Conservation (phyloP, 1,140 invertebrate species). For the Drosophila lacteicornis region DNA sequence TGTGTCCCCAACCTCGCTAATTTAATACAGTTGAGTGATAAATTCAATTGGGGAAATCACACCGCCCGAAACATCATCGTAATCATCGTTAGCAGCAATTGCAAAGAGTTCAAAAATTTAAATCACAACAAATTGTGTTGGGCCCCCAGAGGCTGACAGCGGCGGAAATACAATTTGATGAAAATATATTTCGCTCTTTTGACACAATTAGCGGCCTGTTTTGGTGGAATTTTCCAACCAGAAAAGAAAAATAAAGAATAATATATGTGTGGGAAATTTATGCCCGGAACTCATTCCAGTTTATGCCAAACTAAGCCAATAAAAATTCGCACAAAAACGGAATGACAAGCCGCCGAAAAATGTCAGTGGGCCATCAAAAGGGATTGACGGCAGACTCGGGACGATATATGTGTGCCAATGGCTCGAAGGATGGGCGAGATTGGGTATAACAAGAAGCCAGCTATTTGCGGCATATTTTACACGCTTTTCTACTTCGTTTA, state of each 20-base stretch:
- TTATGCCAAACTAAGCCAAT: constrained; percentile 57
- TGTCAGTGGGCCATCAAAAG: constrained; percentile 68
- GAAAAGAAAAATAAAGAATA: not conserved
- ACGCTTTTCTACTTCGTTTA: constrained; percentile 73
- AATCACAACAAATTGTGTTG: constrained; percentile 34
- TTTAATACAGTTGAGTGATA: constrained; percentile 48
- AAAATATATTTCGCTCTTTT: constrained; percentile 37
- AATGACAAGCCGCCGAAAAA: constrained; percentile 66
- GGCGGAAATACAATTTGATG: constrained; percentile 25
- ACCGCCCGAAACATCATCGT: constrained; percentile 7
- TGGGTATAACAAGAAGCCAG: constrained; percentile 52
- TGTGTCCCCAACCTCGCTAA: constrained; percentile 22
- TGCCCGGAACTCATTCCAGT: constrained; percentile 19
- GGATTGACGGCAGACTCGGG: constrained; percentile 53
- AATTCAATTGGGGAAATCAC: constrained; percentile 41
- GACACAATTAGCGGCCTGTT: constrained; percentile 37
- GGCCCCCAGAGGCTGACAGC: not conserved
- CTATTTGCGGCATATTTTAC: constrained; percentile 80
- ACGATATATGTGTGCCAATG: constrained; percentile 9
- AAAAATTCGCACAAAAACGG: constrained; percentile 65
- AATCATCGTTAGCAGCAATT: constrained; percentile 26
- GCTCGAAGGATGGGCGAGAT: constrained; percentile 26
- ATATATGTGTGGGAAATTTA: constrained; percentile 17
- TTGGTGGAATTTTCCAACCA: constrained; percentile 8
- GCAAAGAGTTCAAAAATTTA: constrained; percentile 27